Conservation (phyloP, 2,113 vertebrate genomes). For the Seriola quinqueradiata region DNA sequence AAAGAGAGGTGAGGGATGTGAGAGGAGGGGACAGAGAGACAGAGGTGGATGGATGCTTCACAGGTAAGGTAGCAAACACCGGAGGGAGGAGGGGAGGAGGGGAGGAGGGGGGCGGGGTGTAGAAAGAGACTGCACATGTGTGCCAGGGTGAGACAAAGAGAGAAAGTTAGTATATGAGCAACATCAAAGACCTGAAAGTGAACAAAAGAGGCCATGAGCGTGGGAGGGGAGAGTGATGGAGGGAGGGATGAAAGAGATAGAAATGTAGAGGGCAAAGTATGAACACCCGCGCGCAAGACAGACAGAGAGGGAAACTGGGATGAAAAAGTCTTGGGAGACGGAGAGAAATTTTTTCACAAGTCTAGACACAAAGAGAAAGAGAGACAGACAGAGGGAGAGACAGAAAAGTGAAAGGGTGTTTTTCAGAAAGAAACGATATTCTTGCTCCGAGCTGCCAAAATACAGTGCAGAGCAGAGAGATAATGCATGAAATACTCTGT, state of each 20-base stretch:
- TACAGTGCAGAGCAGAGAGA: constrained; percentile 25
- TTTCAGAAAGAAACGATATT: constrained; percentile 36
- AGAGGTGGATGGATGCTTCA: constrained; percentile 64
- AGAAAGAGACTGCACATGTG: constrained; percentile 43
- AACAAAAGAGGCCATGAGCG: constrained; percentile 69
- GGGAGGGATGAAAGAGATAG: constrained; percentile 52
- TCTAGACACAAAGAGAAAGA: constrained; percentile 37
- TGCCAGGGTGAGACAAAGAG: constrained; percentile 50
- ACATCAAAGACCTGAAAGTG: constrained; percentile 74
- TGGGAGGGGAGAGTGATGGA: constrained; percentile 29
- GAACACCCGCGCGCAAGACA: constrained; percentile 49
- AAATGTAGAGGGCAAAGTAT: constrained; percentile 61
- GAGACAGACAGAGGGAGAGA: constrained; percentile 1
- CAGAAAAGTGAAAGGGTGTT: constrained; percentile 39
- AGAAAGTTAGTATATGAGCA: constrained; percentile 66
- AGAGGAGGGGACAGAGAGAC: constrained; percentile 64
- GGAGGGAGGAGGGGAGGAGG: no score
- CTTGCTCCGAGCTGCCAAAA: constrained; percentile 38
- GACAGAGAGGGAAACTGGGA: constrained; percentile 47
- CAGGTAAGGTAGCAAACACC: constrained; percentile 26
- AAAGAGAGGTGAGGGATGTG: constrained; percentile 74
- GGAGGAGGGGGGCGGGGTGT: neutral
- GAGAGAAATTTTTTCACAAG: constrained; percentile 50
- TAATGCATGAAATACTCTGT: constrained; percentile 33
- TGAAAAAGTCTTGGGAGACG: constrained; percentile 43